Evolutionary conservation across 2,113 vertebrate genomes (phyloP).

Genomic region (Neodon shergylaensis): DNA sequence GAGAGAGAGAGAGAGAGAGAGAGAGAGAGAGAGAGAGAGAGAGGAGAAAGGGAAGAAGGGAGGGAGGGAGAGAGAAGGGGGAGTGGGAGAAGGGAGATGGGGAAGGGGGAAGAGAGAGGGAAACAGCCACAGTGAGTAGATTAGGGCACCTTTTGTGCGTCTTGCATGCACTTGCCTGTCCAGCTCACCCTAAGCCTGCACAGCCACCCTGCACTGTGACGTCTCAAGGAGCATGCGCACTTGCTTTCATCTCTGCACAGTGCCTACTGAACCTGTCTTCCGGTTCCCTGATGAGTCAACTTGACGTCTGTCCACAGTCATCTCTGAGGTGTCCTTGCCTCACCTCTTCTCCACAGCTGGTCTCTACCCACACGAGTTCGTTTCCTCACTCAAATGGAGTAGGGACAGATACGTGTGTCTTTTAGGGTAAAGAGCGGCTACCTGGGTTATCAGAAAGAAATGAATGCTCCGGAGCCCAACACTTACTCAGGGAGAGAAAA

Average conservation of each 20-base stretch:
- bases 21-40: too few relatives aligned
- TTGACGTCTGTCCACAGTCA: neutral
- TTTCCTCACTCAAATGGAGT: neutral
- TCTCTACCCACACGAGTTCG: neutral
- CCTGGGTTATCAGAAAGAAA: neutral
- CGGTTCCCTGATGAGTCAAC: neutral
- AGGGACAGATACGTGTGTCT: neutral
- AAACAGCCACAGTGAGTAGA: neutral
- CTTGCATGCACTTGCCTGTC: neutral
- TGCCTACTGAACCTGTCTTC: neutral
- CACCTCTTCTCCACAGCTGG: neutral
- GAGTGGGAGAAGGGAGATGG: rapidly evolving
- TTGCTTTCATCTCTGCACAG: neutral
- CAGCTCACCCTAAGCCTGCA: neutral
- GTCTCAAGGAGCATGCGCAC: neutral
- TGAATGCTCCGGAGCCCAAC: neutral
- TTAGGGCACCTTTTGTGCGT: neutral
- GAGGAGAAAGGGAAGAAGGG: too few relatives aligned
- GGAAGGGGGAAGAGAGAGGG: neutral
- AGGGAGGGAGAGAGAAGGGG: neutral
- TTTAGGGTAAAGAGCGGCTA: neutral
- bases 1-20: neutral
- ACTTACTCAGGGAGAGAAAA: neutral
- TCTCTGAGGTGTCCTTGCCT: neutral
- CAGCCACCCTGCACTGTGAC: neutral